Conservation (phyloP, 2,888 invertebrate genomes). For the Luffia ferchaultella region DNA sequence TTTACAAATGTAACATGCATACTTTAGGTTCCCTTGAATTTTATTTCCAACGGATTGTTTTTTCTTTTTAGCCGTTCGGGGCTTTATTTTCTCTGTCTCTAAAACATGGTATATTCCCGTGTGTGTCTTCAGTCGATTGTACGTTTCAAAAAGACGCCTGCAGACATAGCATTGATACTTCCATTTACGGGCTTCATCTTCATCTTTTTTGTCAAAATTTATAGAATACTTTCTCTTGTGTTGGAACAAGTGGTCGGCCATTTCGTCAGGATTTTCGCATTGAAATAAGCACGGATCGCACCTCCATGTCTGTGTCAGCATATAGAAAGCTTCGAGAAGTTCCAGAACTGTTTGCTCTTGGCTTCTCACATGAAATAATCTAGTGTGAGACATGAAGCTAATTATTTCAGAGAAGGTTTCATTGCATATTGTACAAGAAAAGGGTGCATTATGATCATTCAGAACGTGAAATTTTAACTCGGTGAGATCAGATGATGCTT, state of each 20-base stretch:
- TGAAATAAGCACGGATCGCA: constrained; percentile 51
- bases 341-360: constrained; percentile 46
- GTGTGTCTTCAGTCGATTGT: neutral
- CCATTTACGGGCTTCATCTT: neutral
- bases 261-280: constrained; percentile 42
- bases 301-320: constrained; percentile 51
- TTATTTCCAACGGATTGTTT: too few relatives aligned
- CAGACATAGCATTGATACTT: neutral
- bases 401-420: constrained; percentile 40
- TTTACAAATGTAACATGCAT: neutral
- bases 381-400: constrained; percentile 47
- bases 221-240: neutral
- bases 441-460: constrained; percentile 48
- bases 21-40: too few relatives aligned
- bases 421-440: constrained; percentile 41
- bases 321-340: constrained; percentile 48
- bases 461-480: constrained; percentile 48
- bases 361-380: constrained; percentile 41
- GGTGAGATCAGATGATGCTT: constrained; percentile 35
- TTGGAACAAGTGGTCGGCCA: constrained; percentile 21
- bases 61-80: too few relatives aligned
- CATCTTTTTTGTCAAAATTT: neutral
- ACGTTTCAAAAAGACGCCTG: neutral
- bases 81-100: too few relatives aligned
- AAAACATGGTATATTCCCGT: neutral